Conservation (phyloP, 1,140 invertebrate species). For the Neuroterus valhalla region DNA sequence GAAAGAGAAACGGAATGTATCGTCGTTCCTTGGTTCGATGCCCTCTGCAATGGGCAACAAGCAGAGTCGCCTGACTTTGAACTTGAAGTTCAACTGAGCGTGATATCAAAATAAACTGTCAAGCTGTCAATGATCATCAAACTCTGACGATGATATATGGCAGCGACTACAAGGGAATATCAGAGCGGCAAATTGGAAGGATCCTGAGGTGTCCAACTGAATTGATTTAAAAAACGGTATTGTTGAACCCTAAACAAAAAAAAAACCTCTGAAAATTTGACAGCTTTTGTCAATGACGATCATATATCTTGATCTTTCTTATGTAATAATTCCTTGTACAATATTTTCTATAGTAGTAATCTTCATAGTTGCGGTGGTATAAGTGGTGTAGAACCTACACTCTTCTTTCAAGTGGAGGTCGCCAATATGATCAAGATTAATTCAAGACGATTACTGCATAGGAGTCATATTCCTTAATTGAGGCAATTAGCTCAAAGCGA, state of each 20-base stretch:
- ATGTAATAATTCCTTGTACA: too few relatives aligned
- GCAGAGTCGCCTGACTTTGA: slow-evolving; percentile 10
- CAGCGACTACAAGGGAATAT: neutral
- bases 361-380: neutral
- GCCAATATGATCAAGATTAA: slow-evolving; percentile 1
- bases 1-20: slow-evolving; percentile 24
- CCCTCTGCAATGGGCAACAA: slow-evolving; percentile 17
- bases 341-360: too few relatives aligned
- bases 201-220: neutral
- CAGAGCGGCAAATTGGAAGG: neutral
- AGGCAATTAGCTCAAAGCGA: neutral
- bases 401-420: neutral
- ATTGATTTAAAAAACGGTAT: neutral
- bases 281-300: neutral
- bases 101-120: slow-evolving; percentile 28
- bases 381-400: neutral
- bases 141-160: slow-evolving; percentile 6
- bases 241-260: neutral
- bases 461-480: slow-evolving; percentile 6
- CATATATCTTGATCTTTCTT: neutral
- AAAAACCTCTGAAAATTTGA: neutral
- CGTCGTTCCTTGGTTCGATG: slow-evolving; percentile 19
- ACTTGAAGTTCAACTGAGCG: slow-evolving; percentile 13
- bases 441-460: neutral
- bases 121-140: slow-evolving; percentile 26